Evolutionary conservation across 2,888 invertebrate species (phyloP), one percentile per base, ranked within the genome.

Genomic region (Sinhomidia bicolor): DNA sequence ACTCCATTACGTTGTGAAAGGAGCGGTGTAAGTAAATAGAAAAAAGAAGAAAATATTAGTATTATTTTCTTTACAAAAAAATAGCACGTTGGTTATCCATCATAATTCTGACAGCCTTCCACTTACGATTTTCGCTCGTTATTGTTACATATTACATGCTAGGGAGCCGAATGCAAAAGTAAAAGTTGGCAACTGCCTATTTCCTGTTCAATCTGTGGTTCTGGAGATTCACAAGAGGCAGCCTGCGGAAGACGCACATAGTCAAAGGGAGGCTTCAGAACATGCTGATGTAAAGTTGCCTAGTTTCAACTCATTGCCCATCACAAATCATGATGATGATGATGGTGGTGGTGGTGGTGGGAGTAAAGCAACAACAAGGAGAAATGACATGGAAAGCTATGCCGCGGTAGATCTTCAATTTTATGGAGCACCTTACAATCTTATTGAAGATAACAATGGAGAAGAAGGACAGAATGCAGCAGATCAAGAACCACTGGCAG

Each of bases 181-280:
- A 2, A 23, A 32, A 10, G 71, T 91, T 41, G 90, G 89, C 5
- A 23, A 68, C 4, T 65, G 87, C 17, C 89, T 89, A 74, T 91
- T 90, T 51, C 90, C 91, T 20, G 88, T 89, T 51, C 89, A 90
- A 51, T 86, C 87, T 1, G 86, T 91, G 4, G 79, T 87, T 23
- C 89, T 91, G 9, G 89, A 91, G 57, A 76, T 86, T 36, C 89
- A 87, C 9, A 91, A 89, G n/a, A n/a, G n/a, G n/a, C n/a, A n/a
- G 20, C 17, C 10, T 41, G n/a, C 7, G 6, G 14, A 65, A 32
- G 68, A 29, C 32, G 60, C 23, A 57, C 12, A 17, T 17, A 60
- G 17, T 6, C 10, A 23, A 5, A 57, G 20, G 68, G 41, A 41
- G 29, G 26, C 6, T 12, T 6, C 9, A 36, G n/a, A n/a, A n/a